phyloP scores from a whole-genome alignment of 2,888 invertebrate species.

The Synergus umbraculus region DNA sequence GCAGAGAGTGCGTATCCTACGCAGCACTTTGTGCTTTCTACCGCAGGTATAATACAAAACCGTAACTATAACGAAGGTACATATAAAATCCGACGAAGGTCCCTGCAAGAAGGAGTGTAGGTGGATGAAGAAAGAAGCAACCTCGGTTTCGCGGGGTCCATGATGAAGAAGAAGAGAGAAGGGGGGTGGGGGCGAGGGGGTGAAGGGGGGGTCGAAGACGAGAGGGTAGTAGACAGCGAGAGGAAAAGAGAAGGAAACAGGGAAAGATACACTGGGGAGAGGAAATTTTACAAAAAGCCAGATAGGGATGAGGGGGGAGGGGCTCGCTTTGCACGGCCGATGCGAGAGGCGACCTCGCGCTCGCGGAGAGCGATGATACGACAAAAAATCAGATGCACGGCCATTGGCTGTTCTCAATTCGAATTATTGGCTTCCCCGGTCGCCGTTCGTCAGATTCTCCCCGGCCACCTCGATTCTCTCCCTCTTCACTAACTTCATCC shows the following conservation, averaged over 20 bases:
- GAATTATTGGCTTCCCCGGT: conserved; percentile 75
- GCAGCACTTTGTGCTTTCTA: conserved; percentile 54
- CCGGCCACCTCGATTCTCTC: conserved; percentile 59
- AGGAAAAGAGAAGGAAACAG: conserved; percentile 39
- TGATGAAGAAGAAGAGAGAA: not conserved
- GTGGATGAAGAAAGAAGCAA: conserved; percentile 51
- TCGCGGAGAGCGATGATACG: conserved; percentile 70
- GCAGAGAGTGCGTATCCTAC: conserved; percentile 47
- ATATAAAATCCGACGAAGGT: conserved; percentile 57
- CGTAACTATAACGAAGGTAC: conserved; percentile 59
- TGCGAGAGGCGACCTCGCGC: conserved; percentile 51
- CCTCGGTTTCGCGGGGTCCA: conserved; percentile 34
- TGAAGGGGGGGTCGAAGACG: conserved; percentile 31
- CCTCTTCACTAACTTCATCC: conserved; percentile 55
- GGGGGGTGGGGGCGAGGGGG: conserved; percentile 41
- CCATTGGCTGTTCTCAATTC: conserved; percentile 77
- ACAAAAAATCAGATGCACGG: conserved; percentile 77
- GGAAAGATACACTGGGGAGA: conserved; percentile 50
- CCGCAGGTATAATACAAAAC: conserved; percentile 57
- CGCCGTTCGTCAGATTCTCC: conserved; percentile 73
- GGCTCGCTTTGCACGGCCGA: conserved; percentile 25
- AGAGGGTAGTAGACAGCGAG: conserved; percentile 41
- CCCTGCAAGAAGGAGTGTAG: conserved; percentile 55
- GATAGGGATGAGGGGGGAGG: conserved; percentile 38
- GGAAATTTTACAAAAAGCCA: conserved; percentile 61